Evolutionary conservation across 2,888 invertebrate species (phyloP).

Genomic region (Antheraea assamensis): DNA sequence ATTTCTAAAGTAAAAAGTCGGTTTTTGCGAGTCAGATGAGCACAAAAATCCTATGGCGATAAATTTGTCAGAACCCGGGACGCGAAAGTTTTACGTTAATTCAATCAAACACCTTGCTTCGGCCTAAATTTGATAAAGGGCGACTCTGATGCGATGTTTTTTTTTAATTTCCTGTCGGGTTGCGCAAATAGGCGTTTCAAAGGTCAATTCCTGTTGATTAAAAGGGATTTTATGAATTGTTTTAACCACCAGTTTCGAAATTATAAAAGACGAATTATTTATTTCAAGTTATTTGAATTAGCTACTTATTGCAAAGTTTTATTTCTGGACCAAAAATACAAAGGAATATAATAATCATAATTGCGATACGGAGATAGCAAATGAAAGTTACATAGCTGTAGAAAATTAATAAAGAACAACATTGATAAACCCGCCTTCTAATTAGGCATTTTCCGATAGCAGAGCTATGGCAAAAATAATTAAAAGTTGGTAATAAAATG

Average conservation of each 20-base stretch:
- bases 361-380: too few species aligned
- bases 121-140: slow-evolving; percentile 75
- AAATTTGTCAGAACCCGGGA: slow-evolving; percentile 65
- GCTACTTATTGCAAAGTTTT: too few species aligned
- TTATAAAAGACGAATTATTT: not conserved
- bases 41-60: slow-evolving; percentile 63
- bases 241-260: not conserved
- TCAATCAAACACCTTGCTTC: slow-evolving; percentile 67
- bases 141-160: slow-evolving; percentile 47
- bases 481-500: too few species aligned
- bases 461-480: too few species aligned
- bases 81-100: slow-evolving; percentile 75
- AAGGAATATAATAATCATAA: too few species aligned
- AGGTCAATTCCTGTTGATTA: slow-evolving; percentile 20
- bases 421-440: too few species aligned
- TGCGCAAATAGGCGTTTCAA: slow-evolving; percentile 23
- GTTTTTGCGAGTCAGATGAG: slow-evolving; percentile 57
- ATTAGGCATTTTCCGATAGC: too few species aligned
- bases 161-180: slow-evolving; percentile 42
- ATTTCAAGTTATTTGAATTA: not conserved
- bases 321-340: too few species aligned
- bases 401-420: too few species aligned
- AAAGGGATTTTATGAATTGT: slow-evolving; percentile 16
- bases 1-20: slow-evolving; percentile 58
- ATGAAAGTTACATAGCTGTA: too few species aligned